Evolutionary conservation across 2,888 invertebrate species (phyloP).

Genomic region (Nineta flava): DNA sequence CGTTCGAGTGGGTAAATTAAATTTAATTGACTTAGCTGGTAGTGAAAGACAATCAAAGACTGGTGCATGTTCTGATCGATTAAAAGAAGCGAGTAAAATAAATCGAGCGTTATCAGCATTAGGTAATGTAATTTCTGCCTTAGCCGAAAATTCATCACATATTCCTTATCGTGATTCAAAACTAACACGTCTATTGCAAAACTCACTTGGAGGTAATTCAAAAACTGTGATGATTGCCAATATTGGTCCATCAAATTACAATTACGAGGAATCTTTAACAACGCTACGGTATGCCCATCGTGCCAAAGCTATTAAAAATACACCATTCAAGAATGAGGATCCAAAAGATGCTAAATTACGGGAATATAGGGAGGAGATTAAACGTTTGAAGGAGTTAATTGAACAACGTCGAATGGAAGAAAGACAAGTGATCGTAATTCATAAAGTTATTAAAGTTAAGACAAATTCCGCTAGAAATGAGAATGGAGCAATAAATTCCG

Average conservation of each 20-base stretch:
- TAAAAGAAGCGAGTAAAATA: slow-evolving; percentile 94
- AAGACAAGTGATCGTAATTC: slow-evolving; percentile 26
- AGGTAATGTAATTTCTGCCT: slow-evolving; percentile 94
- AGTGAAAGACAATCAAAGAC: slow-evolving; percentile 96
- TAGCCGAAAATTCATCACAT: slow-evolving; percentile 88
- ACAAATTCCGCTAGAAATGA: slow-evolving; percentile 10
- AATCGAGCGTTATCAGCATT: slow-evolving; percentile 93
- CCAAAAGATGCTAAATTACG: slow-evolving; percentile 94
- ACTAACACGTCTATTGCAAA: slow-evolving; percentile 87
- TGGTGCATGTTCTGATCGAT: slow-evolving; percentile 80
- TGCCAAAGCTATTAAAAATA: slow-evolving; percentile 97
- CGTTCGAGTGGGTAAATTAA: slow-evolving; percentile 79
- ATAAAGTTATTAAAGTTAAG: slow-evolving; percentile 23
- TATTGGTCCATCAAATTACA: slow-evolving; percentile 93
- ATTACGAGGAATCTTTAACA: slow-evolving; percentile 93
- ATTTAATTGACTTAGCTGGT: slow-evolving; percentile 95
- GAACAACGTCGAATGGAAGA: slow-evolving; percentile 8
- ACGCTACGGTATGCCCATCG: slow-evolving; percentile 93
- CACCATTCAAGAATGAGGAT: slow-evolving; percentile 96
- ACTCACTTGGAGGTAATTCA: slow-evolving; percentile 96
- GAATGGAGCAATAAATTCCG: slow-evolving; percentile 28
- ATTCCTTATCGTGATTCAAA: slow-evolving; percentile 97
- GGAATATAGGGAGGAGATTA: slow-evolving; percentile 91
- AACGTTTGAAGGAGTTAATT: slow-evolving; percentile 33
- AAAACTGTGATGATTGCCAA: slow-evolving; percentile 99